These are phyloP conservation scores for Helobdella robusta DNA, from an alignment of 2,888 invertebrate species.

Conservation along the genomic window DNA sequence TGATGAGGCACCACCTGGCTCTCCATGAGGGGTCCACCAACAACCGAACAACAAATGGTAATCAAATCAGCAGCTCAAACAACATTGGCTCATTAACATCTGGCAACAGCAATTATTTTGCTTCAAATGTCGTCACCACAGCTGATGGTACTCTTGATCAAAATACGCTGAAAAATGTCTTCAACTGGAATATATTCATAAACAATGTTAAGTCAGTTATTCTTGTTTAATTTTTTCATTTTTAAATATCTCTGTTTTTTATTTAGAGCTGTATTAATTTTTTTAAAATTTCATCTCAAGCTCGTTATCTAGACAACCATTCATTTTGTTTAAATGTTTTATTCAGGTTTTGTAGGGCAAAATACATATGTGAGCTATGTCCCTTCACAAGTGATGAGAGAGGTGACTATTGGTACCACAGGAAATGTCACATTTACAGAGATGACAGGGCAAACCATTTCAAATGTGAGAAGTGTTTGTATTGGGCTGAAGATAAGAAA, in stretches of 20 bases:
- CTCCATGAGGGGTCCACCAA: too few relatives aligned
- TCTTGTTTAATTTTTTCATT: background rate
- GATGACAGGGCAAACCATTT: constrained; percentile 59
- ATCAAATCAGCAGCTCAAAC: background rate
- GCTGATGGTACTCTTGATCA: too few relatives aligned
- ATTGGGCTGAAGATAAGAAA: constrained; percentile 68
- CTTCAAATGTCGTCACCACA: too few relatives aligned
- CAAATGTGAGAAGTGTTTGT: constrained; percentile 71
- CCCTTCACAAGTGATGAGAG: constrained; percentile 77
- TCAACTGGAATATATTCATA: too few relatives aligned
- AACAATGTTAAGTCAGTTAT: too few relatives aligned
- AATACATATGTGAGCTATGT: constrained; percentile 65
- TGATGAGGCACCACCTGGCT: constrained; percentile 60
- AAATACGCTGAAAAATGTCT: too few relatives aligned
- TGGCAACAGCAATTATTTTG: background rate
- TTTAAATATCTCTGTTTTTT: too few relatives aligned
- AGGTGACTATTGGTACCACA: constrained; percentile 75
- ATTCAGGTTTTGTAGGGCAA: constrained; percentile 40
- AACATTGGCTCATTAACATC: background rate
- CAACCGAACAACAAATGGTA: too few relatives aligned
- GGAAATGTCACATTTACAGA: constrained; percentile 67
- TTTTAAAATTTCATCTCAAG: too few relatives aligned
- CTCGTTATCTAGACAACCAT: too few relatives aligned
- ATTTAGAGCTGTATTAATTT: too few relatives aligned
- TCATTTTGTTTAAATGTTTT: background rate